phyloP scores from a whole-genome alignment of 2,113 vertebrate species.

The Cathartes aura region DNA sequence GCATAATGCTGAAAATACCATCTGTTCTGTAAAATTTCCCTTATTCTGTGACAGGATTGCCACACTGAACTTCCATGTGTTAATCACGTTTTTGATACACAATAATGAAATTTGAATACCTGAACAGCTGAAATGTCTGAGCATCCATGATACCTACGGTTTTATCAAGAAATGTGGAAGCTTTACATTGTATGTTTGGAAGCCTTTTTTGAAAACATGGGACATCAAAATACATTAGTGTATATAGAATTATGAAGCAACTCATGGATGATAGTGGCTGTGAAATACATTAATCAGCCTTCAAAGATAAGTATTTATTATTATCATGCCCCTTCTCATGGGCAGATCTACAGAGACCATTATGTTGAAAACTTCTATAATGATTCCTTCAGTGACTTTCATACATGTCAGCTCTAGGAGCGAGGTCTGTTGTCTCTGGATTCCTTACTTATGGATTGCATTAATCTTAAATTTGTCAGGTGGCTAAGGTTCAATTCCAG shows the following conservation, averaged over 20 bases:
- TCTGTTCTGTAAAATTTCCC: slow-evolving; percentile 68
- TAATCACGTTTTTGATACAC: slow-evolving; percentile 49
- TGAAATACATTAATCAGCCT: background rate
- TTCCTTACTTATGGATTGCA: background rate
- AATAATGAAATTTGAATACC: slow-evolving; percentile 59
- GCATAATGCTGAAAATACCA: slow-evolving; percentile 67
- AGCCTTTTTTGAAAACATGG: background rate
- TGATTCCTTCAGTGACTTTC: background rate
- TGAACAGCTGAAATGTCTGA: slow-evolving; percentile 47
- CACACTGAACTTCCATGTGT: slow-evolving; percentile 49
- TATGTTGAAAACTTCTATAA: background rate
- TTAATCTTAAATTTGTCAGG: slow-evolving; percentile 10
- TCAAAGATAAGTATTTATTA: background rate
- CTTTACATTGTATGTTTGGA: background rate
- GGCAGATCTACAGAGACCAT: background rate
- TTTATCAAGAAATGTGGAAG: background rate
- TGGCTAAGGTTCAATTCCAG: background rate
- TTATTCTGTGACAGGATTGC: slow-evolving; percentile 57
- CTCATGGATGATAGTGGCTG: background rate
- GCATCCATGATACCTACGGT: background rate
- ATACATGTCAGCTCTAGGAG: background rate
- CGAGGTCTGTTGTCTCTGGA: background rate
- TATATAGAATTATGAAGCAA: background rate
- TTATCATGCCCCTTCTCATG: background rate
- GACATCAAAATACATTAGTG: background rate